These are phyloP conservation scores for Eciton burchellii DNA, from an alignment of 1,140 invertebrate species.

Conservation along the genomic window DNA sequence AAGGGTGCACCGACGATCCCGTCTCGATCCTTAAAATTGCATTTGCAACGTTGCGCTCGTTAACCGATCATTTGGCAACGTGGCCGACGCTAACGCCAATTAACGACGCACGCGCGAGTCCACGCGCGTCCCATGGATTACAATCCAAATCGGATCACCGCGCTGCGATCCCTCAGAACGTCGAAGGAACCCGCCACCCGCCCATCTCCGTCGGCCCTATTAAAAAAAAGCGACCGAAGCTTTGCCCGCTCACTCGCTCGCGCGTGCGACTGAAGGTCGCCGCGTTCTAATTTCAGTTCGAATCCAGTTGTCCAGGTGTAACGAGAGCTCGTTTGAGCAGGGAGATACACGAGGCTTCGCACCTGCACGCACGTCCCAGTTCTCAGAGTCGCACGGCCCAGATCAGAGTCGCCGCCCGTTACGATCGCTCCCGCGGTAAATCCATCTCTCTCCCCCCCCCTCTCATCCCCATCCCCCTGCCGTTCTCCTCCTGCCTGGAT, in stretches of 20 bases:
- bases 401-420: slow-evolving; percentile 57
- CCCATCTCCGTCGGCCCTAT: background rate
- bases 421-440: slow-evolving; percentile 41
- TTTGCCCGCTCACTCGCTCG: too few species aligned
- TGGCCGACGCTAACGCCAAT: background rate
- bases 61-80: background rate
- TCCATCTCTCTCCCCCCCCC: slow-evolving; percentile 8
- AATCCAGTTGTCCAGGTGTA: slow-evolving; percentile 37
- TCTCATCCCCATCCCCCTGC: background rate
- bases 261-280: background rate
- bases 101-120: background rate
- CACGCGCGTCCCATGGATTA: background rate
- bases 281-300: background rate
- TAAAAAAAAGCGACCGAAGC: background rate
- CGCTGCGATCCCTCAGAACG: too few species aligned
- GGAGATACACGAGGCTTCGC: slow-evolving; percentile 69
- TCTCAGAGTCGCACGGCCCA: slow-evolving; percentile 73
- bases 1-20: too few species aligned
- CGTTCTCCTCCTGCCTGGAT: too few species aligned
- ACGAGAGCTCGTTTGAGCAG: slow-evolving; percentile 44
- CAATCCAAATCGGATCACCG: slow-evolving; percentile 8
- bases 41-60: too few species aligned
- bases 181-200: too few species aligned
- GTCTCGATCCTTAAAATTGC: too few species aligned
- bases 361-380: slow-evolving; percentile 75